These are phyloP conservation scores for Aldabrachelys gigantea DNA, from an alignment of 2,113 vertebrate genomes.

Conservation along the genomic window DNA sequence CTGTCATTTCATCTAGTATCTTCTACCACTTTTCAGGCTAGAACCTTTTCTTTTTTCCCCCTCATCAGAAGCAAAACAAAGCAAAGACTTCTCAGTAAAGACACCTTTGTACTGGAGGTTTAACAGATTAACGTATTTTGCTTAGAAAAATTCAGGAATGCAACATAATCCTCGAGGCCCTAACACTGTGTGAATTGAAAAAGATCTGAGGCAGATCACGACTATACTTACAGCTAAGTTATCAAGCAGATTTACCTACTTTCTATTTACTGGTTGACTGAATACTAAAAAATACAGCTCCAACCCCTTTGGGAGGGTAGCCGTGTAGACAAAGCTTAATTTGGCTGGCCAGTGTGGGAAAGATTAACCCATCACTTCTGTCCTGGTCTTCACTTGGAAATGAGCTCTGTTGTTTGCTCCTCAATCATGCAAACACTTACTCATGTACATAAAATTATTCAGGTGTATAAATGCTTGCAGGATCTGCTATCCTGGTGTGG, in stretches of 20 bases:
- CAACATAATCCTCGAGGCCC: constrained; percentile 63
- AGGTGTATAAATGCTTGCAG: background rate
- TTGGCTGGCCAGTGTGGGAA: background rate
- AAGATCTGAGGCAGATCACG: constrained; percentile 68
- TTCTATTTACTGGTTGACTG: constrained; percentile 48
- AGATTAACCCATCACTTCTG: background rate
- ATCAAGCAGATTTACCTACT: background rate
- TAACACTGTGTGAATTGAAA: constrained; percentile 44
- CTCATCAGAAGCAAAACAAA: background rate
- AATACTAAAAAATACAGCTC: background rate
- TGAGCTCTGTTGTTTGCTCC: background rate
- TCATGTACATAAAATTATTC: background rate
- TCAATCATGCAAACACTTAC: background rate
- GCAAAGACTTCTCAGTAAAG: constrained; percentile 34
- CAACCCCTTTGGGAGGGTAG: background rate
- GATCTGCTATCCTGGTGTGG: background rate
- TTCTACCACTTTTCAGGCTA: background rate
- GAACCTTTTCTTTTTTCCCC: background rate
- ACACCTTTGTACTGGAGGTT: background rate
- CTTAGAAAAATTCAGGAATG: constrained; percentile 58
- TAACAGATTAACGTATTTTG: constrained; percentile 42
- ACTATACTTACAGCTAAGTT: constrained; percentile 52
- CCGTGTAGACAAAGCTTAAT: accelerated
- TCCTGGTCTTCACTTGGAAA: background rate
- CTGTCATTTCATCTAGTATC: background rate